phyloP scores from a whole-genome alignment of 2,888 invertebrate species.

The Folsomia manolachei region DNA sequence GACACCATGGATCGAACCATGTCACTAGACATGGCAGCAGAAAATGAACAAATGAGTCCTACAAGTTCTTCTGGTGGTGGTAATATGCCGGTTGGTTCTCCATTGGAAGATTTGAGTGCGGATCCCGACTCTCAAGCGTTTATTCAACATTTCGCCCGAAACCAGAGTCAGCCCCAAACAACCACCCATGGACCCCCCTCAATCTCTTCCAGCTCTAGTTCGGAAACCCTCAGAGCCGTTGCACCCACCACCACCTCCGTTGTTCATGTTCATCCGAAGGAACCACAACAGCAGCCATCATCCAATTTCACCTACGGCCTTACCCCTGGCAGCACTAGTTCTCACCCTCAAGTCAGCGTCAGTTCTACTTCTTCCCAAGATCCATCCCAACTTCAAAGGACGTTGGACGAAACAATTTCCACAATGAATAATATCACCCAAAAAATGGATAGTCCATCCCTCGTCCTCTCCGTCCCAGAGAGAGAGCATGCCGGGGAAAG shows the following conservation, averaged over 20 bases:
- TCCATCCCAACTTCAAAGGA: slow-evolving; percentile 37
- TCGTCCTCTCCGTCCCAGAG: slow-evolving; percentile 24
- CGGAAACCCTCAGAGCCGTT: slow-evolving; percentile 44
- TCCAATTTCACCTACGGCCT: not conserved
- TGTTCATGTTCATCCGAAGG: slow-evolving; percentile 41
- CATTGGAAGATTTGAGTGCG: slow-evolving; percentile 61
- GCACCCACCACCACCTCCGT: slow-evolving; percentile 32
- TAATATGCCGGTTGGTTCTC: slow-evolving; percentile 60
- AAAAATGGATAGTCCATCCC: slow-evolving; percentile 37
- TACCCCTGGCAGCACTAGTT: slow-evolving; percentile 5
- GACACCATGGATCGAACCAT: slow-evolving; percentile 67
- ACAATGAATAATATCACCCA: slow-evolving; percentile 46
- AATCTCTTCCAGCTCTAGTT: slow-evolving; percentile 40
- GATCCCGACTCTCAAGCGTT: slow-evolving; percentile 56
- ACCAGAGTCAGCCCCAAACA: slow-evolving; percentile 17
- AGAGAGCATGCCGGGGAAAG: slow-evolving; percentile 12
- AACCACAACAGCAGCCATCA: slow-evolving; percentile 18
- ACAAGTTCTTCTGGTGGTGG: slow-evolving; percentile 27
- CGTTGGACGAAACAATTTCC: slow-evolving; percentile 46
- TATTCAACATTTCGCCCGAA: slow-evolving; percentile 25
- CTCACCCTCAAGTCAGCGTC: not conserved
- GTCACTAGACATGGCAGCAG: slow-evolving; percentile 69
- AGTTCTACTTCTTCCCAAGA: not conserved
- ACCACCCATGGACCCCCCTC: slow-evolving; percentile 23
- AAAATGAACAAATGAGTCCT: slow-evolving; percentile 54